Conservation (phyloP, 2,113 vertebrate species). For the Tonatia bakeri region DNA sequence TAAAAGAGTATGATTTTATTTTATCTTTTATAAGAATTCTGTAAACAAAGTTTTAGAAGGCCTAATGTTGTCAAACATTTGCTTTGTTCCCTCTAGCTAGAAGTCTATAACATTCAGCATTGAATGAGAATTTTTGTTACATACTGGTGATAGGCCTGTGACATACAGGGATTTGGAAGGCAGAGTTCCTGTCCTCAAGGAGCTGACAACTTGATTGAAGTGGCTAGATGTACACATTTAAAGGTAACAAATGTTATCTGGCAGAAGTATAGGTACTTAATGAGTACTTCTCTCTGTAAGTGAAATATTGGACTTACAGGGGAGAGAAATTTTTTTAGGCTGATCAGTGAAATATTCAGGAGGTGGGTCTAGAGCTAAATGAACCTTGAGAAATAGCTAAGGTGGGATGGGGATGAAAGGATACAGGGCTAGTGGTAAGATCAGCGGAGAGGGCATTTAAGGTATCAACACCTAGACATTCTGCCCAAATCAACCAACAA, state of each 20-base stretch:
- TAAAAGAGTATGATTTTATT: slow-evolving; percentile 3
- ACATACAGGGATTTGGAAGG: neutral
- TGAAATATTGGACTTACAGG: neutral
- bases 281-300: neutral
- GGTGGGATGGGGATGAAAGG: neutral
- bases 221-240: neutral
- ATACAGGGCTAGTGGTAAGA: neutral
- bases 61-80: neutral
- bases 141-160: neutral
- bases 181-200: neutral
- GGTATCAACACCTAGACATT: neutral
- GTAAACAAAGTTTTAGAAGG: slow-evolving; percentile 5
- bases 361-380: neutral
- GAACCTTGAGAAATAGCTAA: neutral
- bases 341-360: neutral
- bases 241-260: neutral
- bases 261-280: neutral
- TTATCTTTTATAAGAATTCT: neutral
- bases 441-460: neutral
- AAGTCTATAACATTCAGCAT: neutral
- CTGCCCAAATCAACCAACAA: neutral
- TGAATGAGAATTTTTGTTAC: neutral
- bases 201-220: neutral
- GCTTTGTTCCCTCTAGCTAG: neutral
- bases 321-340: neutral